Evolutionary conservation across 1,140 invertebrate species (phyloP), one percentile per base, ranked within the genome.

Genomic region (Drosophila biarmipes): DNA sequence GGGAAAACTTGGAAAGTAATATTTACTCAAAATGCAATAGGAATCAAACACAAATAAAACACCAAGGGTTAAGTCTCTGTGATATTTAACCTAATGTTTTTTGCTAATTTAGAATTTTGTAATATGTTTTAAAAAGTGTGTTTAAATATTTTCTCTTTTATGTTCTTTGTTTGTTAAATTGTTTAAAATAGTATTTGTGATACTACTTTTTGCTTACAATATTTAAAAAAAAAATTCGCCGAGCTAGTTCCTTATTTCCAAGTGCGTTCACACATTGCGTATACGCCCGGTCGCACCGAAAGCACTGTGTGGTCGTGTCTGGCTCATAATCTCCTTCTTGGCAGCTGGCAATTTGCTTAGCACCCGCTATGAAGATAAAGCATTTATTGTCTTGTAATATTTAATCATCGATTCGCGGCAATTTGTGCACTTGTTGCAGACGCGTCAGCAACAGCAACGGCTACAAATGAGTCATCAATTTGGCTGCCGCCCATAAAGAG

Each of bases 341-440:
- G 58, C 84, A 87, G 82, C 58, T 58, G 62, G 73, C 66, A 79
- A 82, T 87, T 87, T 86, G 82, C 84, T 75, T 73, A 78, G 78
- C 69, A 79, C 75, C 75, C 74, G 69, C 84, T 59, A 82, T 67
- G 73, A 80, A 84, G 84, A 89, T 89, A 73, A 89, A 89, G 53
- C 76, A 59, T 89, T 73, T 80, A 89, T 84, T 89, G 85, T 89
- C 84, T 67, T 89, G 84, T 89, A 89, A 66, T 77, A 80, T 89
- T 89, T 89, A 90, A 89, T 89, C 84, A 89, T 89, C 68, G 61
- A 74, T 78, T 54, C 14, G 42, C 67, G 29, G 57, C 80, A 58
- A 76, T 55, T 74, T 66, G 73, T 75, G 66, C 73, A 86, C 81
- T 86, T 86, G 82, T 87, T 86, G 82, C 53, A 52, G 46, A 14